Evolutionary conservation across 2,797 vertebrate species (phyloP).

Genomic region (Novumbra hubbsi): DNA sequence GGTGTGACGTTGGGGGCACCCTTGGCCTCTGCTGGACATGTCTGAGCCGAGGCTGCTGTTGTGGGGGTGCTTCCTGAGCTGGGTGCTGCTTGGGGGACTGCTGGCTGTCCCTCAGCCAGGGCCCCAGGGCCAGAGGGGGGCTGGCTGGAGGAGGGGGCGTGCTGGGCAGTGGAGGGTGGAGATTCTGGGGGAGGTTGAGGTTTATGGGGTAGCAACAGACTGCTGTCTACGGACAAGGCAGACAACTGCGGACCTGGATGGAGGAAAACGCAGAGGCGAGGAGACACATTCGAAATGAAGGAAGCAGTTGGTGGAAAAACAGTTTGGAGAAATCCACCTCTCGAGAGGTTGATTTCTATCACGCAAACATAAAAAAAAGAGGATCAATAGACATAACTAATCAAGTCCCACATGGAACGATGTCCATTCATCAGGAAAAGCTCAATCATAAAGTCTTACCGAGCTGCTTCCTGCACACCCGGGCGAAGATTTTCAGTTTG

Average conservation of each 20-base stretch:
- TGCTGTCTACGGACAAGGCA: constrained; percentile 85
- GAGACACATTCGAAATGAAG: neutral
- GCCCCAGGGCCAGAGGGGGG: constrained; percentile 65
- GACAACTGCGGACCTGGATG: constrained; percentile 89
- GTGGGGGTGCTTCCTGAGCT: constrained; percentile 66
- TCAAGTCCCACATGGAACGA: neutral
- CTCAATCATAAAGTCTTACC: constrained; percentile 68
- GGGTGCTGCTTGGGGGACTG: constrained; percentile 28
- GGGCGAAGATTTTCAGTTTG: constrained; percentile 91
- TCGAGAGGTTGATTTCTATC: neutral
- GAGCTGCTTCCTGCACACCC: constrained; percentile 90
- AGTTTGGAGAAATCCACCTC: neutral
- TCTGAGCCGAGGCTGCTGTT: constrained; percentile 67
- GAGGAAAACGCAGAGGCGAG: neutral
- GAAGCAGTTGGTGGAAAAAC: neutral
- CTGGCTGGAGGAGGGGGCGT: constrained; percentile 59
- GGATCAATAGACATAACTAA: neutral
- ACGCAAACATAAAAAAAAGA: neutral
- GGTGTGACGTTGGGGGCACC: constrained; percentile 61
- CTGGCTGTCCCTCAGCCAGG: constrained; percentile 69
- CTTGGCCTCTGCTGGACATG: constrained; percentile 73
- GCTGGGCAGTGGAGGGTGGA: constrained; percentile 50
- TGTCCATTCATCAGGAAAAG: neutral
- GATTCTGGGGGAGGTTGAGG: constrained; percentile 65
- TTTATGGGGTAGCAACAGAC: constrained; percentile 87